phyloP scores from a whole-genome alignment of 2,888 invertebrate genomes.

The Phania funesta region DNA sequence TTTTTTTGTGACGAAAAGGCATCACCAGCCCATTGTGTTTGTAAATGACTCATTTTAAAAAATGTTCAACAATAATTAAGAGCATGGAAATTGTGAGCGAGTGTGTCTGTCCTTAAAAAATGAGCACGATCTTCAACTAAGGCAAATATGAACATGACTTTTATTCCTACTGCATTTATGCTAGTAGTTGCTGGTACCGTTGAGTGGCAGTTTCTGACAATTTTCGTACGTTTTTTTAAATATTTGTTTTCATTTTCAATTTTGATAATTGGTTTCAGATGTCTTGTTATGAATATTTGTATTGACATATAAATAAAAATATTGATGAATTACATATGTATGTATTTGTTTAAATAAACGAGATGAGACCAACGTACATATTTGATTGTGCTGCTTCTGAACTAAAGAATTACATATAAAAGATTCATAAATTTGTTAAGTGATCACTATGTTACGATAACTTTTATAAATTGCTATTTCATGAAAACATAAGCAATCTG shows the following conservation, averaged over 20 bases:
- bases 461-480: too few relatives aligned
- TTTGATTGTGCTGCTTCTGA: too few relatives aligned
- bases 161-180: slow-evolving; percentile 9
- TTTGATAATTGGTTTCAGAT: slow-evolving; percentile 3
- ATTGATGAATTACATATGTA: neutral
- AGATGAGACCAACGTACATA: too few relatives aligned
- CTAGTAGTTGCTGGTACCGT: slow-evolving; percentile 39
- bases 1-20: too few relatives aligned
- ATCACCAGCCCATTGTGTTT: neutral
- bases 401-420: too few relatives aligned
- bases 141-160: slow-evolving; percentile 12
- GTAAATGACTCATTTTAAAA: slow-evolving; percentile 40
- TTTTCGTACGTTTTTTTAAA: slow-evolving; percentile 58
- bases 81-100: slow-evolving; percentile 5
- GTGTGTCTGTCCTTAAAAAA: slow-evolving; percentile 16
- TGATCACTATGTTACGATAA: too few relatives aligned
- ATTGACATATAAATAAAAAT: neutral
- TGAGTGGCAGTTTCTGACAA: slow-evolving; percentile 61
- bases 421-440: too few relatives aligned
- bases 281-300: slow-evolving; percentile 2
- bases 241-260: slow-evolving; percentile 55
- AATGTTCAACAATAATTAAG: slow-evolving; percentile 25
- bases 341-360: neutral
- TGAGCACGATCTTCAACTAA: slow-evolving; percentile 14
- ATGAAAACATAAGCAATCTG: too few relatives aligned